Percentiles rank a stretch among this genome's conserved stretches.
Evolutionary conservation across 2,797 vertebrate species (phyloP).

Genomic region (Pampus argenteus): DNA sequence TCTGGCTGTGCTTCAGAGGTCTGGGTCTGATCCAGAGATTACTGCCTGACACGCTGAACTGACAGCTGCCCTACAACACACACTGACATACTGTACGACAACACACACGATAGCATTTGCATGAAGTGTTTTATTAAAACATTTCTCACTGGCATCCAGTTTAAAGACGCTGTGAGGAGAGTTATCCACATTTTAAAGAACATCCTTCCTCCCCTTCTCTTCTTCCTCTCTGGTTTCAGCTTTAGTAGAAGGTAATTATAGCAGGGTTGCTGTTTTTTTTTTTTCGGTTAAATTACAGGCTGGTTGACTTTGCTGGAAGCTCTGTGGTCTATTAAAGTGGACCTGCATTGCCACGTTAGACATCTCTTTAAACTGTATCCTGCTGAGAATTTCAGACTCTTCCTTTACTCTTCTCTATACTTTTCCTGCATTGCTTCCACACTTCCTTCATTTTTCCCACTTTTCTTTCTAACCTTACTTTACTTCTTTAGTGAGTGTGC

Average conservation of each 20-base stretch:
- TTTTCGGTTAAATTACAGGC: conserved; percentile 63
- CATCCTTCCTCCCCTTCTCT: background rate
- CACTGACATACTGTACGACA: conserved; percentile 10
- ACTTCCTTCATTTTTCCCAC: background rate
- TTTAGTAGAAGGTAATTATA: conserved; percentile 41
- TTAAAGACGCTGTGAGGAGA: background rate
- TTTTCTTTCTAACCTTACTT: background rate
- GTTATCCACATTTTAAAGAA: background rate
- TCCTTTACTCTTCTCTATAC: background rate
- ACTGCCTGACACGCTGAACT: conserved; percentile 37
- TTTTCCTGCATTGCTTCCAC: background rate
- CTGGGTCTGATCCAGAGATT: conserved; percentile 38
- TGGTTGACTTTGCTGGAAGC: conserved; percentile 25
- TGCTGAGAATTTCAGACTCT: conserved; percentile 1
- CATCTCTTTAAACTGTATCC: conserved; percentile 1
- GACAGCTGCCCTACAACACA: conserved; percentile 58
- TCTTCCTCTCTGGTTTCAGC: conserved; percentile 1
- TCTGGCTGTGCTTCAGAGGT: conserved; percentile 46
- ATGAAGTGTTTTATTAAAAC: background rate
- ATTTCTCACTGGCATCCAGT: background rate
- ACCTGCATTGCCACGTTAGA: conserved; percentile 32
- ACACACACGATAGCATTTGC: background rate
- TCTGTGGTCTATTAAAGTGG: conserved; percentile 37
- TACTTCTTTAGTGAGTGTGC: no score
- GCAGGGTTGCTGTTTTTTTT: conserved; percentile 41